These are phyloP conservation scores for Ceramica pisi DNA, from an alignment of 2,888 invertebrate genomes.

Conservation along the genomic window DNA sequence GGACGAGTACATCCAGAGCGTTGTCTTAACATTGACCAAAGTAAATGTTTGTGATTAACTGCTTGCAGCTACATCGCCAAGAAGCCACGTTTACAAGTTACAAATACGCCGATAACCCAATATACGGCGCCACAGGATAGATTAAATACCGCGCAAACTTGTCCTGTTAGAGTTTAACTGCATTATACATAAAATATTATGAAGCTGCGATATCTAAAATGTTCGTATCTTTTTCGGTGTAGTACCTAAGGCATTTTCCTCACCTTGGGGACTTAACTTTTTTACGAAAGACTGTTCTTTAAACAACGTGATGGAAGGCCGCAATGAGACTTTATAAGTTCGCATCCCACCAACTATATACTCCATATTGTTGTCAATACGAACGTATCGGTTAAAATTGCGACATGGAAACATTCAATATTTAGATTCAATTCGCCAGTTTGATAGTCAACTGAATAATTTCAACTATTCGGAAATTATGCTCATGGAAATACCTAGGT, in stretches of 20 bases:
- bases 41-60: constrained; percentile 14
- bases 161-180: constrained; percentile 12
- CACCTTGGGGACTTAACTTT: constrained; percentile 2
- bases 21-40: not conserved
- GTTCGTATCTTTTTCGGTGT: not conserved
- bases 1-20: not conserved
- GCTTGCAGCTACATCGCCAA: constrained; percentile 13
- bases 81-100: constrained; percentile 32
- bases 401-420: constrained; percentile 19
- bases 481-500: constrained; percentile 10
- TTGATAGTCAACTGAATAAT: constrained; percentile 34
- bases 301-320: constrained; percentile 17
- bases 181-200: constrained; percentile 20
- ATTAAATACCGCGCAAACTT: constrained; percentile 47
- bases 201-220: not conserved
- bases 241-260: not conserved
- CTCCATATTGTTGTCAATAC: not conserved
- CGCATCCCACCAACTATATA: not conserved
- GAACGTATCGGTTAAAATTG: constrained; percentile 4
- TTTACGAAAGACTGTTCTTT: constrained; percentile 20
- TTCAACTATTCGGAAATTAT: constrained; percentile 33
- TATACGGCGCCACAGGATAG: constrained; percentile 25
- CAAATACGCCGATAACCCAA: constrained; percentile 39
- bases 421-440: constrained; percentile 23
- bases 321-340: constrained; percentile 14